Conservation (phyloP, 2,113 vertebrate genomes). For the Perca fluviatilis region DNA sequence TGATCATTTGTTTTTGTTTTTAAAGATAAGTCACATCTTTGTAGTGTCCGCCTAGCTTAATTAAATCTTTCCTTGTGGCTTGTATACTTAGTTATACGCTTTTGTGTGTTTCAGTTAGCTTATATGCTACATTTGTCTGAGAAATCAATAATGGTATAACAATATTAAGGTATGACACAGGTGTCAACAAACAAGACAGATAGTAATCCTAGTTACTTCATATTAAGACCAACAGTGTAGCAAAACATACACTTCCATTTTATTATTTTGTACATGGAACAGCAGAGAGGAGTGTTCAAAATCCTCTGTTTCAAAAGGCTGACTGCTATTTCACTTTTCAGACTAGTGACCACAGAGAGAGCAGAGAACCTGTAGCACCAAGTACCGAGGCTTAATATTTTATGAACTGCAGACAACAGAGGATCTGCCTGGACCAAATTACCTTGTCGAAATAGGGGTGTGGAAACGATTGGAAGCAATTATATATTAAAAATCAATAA, state of each 20-base stretch:
- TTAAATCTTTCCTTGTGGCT: constrained; percentile 27
- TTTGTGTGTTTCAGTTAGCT: background rate
- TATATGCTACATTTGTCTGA: background rate
- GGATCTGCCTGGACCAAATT: background rate
- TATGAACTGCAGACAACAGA: background rate
- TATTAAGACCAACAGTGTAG: background rate
- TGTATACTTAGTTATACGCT: background rate
- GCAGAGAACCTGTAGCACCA: background rate
- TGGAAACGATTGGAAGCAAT: too few relatives aligned
- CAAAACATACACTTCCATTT: background rate
- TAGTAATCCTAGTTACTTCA: background rate
- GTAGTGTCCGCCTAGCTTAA: background rate
- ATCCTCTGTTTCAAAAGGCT: background rate
- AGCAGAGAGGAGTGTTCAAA: background rate
- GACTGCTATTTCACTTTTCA: too few relatives aligned
- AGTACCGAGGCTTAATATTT: background rate
- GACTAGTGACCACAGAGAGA: too few relatives aligned
- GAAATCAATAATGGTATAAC: background rate
- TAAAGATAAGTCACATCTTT: constrained; percentile 38
- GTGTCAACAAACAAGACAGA: background rate
- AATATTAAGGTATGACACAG: background rate
- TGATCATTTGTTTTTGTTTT: constrained; percentile 32
- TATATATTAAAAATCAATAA: too few relatives aligned
- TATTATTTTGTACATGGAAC: background rate
- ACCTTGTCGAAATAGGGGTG: background rate